Percentiles rank a stretch among this genome's conserved stretches.
Evolutionary conservation across 2,888 invertebrate genomes (phyloP).

Genomic region (Mechanitis messenoides): DNA sequence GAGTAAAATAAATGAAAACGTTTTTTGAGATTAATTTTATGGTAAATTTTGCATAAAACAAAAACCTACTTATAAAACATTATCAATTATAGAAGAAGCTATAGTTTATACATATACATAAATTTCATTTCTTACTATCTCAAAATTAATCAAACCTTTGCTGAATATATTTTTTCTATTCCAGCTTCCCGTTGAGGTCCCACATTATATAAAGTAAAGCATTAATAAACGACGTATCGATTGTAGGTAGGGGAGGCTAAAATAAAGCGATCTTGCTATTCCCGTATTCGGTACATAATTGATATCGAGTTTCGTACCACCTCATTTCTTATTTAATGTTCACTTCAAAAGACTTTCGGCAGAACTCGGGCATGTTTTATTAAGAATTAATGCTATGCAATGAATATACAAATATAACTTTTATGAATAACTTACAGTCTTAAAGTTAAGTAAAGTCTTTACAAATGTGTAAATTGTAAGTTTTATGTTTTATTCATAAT

Average conservation of each 20-base stretch:
- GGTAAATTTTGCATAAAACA: neutral
- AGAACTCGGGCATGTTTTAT: conserved; percentile 6
- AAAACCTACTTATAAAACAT: neutral
- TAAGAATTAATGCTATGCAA: conserved; percentile 1
- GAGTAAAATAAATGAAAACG: neutral
- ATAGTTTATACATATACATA: no score
- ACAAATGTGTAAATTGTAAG: conserved; percentile 1
- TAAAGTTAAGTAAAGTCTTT: no score
- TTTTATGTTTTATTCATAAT: neutral
- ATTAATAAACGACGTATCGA: conserved; percentile 20
- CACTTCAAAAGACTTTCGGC: conserved; percentile 21
- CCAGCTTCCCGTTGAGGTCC: neutral
- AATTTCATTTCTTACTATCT: neutral
- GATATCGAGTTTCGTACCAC: conserved; percentile 38
- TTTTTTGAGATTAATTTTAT: neutral
- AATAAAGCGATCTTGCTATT: conserved; percentile 41
- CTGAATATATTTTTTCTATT: neutral
- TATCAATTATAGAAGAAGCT: neutral
- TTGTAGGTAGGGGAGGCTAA: conserved; percentile 30
- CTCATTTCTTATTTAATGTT: conserved; percentile 47
- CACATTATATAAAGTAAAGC: conserved; percentile 14
- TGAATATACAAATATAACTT: neutral
- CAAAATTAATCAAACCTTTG: neutral
- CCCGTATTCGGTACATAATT: conserved; percentile 44
- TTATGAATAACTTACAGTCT: no score